phyloP scores from a whole-genome alignment of 2,888 invertebrate genomes.

The Atrina japonica region DNA sequence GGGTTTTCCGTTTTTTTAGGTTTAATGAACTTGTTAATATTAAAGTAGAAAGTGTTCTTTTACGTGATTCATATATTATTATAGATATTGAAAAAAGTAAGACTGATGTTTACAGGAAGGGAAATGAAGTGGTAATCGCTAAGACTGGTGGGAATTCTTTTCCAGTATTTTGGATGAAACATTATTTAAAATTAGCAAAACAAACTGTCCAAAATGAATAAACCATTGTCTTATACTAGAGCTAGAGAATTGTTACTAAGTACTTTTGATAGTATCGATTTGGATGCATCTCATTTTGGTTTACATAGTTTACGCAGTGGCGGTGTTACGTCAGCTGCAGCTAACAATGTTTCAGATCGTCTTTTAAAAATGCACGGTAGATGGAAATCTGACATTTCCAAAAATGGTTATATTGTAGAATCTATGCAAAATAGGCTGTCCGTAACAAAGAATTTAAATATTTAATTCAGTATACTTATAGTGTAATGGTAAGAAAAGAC shows the following conservation, averaged over 20 bases:
- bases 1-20: slow-evolving; percentile 28
- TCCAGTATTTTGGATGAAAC: too few species aligned
- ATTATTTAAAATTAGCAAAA: slow-evolving; percentile 7
- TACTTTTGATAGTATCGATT: slow-evolving; percentile 15
- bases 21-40: slow-evolving; percentile 32
- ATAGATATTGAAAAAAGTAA: too few species aligned
- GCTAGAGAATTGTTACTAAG: slow-evolving; percentile 33
- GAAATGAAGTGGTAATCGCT: slow-evolving; percentile 22
- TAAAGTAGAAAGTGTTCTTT: slow-evolving; percentile 9
- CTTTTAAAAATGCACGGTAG: too few species aligned
- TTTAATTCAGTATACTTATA: too few species aligned
- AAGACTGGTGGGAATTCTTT: too few species aligned
- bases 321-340: slow-evolving; percentile 23
- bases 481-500: too few species aligned
- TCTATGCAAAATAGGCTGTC: slow-evolving; percentile 5
- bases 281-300: slow-evolving; percentile 27
- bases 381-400: too few species aligned
- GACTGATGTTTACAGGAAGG: too few species aligned
- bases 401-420: slow-evolving; percentile 25
- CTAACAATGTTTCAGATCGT: slow-evolving; percentile 20
- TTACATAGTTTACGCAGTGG: slow-evolving; percentile 33
- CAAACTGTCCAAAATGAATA: too few species aligned
- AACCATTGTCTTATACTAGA: too few species aligned
- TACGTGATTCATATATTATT: too few species aligned
- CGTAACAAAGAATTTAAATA: slow-evolving; percentile 27